These are phyloP conservation scores for Dermatemys mawii DNA, from an alignment of 2,113 vertebrate species.

Conservation along the genomic window DNA sequence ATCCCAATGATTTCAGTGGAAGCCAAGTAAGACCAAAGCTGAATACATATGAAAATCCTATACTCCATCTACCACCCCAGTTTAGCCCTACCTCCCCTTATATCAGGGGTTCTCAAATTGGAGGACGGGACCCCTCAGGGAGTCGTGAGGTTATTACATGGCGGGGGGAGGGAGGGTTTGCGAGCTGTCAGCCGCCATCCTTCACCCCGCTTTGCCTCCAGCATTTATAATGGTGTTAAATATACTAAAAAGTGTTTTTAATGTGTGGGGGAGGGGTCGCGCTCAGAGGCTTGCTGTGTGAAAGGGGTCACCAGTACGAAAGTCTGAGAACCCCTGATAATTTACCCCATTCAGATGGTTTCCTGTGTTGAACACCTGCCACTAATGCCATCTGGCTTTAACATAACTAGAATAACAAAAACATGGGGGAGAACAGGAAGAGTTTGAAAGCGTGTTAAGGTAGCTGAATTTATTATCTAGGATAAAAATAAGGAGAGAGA, in stretches of 20 bases:
- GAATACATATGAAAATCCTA: not conserved
- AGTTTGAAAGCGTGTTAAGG: constrained; percentile 15
- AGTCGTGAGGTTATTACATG: too few species aligned
- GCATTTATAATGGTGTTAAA: too few species aligned
- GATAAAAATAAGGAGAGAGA: not conserved
- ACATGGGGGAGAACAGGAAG: not conserved
- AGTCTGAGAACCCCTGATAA: too few species aligned
- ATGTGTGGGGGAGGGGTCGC: too few species aligned
- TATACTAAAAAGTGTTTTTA: too few species aligned
- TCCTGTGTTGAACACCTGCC: not conserved
- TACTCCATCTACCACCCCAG: not conserved
- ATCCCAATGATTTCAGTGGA: not conserved
- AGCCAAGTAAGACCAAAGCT: not conserved
- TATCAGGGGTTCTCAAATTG: too few species aligned
- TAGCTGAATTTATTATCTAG: not conserved
- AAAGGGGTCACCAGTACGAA: too few species aligned
- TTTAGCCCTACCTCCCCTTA: not conserved
- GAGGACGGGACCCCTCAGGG: too few species aligned
- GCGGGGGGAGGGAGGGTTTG: too few species aligned
- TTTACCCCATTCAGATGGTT: not conserved
- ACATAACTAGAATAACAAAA: not conserved
- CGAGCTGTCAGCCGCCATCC: too few species aligned
- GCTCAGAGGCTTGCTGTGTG: too few species aligned
- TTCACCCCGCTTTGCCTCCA: too few species aligned
- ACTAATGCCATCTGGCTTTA: constrained; percentile 23